These are phyloP conservation scores for Crossaster papposus DNA, from an alignment of 53 echinoderm and acorn worm genomes.

Conservation along the genomic window DNA sequence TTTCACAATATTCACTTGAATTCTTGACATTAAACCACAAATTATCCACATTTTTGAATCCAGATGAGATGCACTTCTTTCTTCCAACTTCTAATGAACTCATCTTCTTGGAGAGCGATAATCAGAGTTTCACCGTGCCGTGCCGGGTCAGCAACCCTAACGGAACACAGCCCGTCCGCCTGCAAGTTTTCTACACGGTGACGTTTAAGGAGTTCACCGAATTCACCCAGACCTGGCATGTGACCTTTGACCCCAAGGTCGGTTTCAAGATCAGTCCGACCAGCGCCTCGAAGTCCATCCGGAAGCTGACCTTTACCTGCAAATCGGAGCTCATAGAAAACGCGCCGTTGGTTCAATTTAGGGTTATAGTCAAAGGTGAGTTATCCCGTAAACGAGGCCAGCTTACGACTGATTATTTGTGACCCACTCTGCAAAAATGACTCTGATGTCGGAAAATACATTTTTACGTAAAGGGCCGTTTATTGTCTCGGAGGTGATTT, in stretches of 20 bases:
- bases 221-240: not conserved
- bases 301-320: not conserved
- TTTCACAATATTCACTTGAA: too few species aligned
- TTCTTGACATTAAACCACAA: too few species aligned
- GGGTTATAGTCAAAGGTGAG: not conserved
- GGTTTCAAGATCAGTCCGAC: slow-evolving; percentile 35
- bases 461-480: too few species aligned
- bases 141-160: slow-evolving; percentile 59
- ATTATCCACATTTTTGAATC: not conserved
- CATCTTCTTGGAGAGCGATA: not conserved
- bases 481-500: too few species aligned
- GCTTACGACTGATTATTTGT: too few species aligned
- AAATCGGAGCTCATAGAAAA: not conserved
- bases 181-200: slow-evolving; percentile 18
- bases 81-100: not conserved
- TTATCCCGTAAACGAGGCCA: too few species aligned
- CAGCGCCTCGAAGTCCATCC: too few species aligned
- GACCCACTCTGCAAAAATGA: too few species aligned
- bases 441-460: too few species aligned
- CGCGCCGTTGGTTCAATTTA: not conserved
- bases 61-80: slow-evolving; percentile 16
- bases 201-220: not conserved
- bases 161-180: not conserved
- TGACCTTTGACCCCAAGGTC: slow-evolving; percentile 60
- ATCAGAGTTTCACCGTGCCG: slow-evolving; percentile 44